phyloP scores from a whole-genome alignment of 2,113 vertebrate genomes.

The Catharus bicknelli region DNA sequence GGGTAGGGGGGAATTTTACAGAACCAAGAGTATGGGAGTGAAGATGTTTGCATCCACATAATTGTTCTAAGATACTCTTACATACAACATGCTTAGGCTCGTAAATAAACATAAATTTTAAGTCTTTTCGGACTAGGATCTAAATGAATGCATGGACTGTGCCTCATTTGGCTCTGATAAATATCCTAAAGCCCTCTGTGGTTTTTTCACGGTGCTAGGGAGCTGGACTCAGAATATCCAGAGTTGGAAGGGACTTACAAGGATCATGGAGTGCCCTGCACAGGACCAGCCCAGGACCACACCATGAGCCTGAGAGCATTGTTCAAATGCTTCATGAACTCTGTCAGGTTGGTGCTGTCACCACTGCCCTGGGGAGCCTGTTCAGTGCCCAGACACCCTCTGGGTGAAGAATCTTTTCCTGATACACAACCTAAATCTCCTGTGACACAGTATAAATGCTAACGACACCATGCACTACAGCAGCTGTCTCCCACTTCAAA shows the following conservation, averaged over 20 bases:
- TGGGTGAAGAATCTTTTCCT: background rate
- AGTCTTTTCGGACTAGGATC: background rate
- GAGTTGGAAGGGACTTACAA: background rate
- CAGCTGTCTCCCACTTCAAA: background rate
- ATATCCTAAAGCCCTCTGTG: background rate
- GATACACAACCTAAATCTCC: background rate
- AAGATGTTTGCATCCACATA: background rate
- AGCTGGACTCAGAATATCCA: background rate
- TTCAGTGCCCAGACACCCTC: accelerated
- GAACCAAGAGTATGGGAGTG: background rate
- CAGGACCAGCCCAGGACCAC: background rate
- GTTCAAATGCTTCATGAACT: background rate
- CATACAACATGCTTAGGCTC: background rate
- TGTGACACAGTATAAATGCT: accelerated
- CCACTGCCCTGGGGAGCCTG: background rate
- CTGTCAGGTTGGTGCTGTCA: background rate
- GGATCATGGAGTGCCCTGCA: background rate
- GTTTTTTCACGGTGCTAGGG: background rate
- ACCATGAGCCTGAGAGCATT: background rate
- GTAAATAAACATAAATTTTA: background rate
- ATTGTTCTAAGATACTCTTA: background rate
- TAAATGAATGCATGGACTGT: background rate
- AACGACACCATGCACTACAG: background rate
- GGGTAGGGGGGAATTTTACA: accelerated
- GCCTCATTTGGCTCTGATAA: background rate